A percentile compares a stretch with the other conserved stretches of the same genome.
These are phyloP conservation scores for Syndactyla subalaris DNA, from an alignment of 2,797 vertebrate species.

Conservation along the genomic window DNA sequence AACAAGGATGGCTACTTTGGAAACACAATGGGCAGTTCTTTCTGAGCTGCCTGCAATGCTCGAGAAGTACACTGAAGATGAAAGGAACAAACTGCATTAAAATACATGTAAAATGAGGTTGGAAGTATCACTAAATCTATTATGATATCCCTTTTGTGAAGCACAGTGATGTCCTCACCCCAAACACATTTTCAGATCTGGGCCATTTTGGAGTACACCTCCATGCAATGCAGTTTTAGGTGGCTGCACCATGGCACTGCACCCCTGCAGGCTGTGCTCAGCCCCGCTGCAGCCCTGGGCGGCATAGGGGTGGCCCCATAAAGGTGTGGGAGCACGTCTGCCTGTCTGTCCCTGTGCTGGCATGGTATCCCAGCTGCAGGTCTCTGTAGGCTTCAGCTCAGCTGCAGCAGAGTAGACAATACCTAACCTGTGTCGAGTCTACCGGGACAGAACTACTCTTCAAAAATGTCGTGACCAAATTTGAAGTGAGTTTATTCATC, in stretches of 20 bases:
- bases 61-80: neutral
- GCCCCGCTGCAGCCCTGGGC: rapidly evolving
- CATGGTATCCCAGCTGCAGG: rapidly evolving
- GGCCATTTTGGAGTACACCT: neutral
- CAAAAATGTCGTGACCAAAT: neutral
- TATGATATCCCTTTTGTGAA: neutral
- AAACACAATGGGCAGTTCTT: neutral
- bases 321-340: neutral
- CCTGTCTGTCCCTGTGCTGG: rapidly evolving
- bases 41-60: neutral
- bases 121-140: neutral
- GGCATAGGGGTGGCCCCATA: no score
- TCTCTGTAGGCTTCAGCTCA: neutral
- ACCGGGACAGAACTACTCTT: neutral
- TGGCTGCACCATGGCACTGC: neutral
- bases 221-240: rapidly evolving
- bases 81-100: neutral
- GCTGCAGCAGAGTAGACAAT: rapidly evolving
- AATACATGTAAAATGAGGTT: neutral
- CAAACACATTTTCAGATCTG: neutral
- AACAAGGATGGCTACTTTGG: neutral
- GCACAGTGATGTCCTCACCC: neutral
- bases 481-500: neutral
- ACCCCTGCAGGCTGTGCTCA: rapidly evolving
- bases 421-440: neutral